Evolutionary conservation across 2,888 invertebrate species (phyloP).

Genomic region (Zonitis immaculata): DNA sequence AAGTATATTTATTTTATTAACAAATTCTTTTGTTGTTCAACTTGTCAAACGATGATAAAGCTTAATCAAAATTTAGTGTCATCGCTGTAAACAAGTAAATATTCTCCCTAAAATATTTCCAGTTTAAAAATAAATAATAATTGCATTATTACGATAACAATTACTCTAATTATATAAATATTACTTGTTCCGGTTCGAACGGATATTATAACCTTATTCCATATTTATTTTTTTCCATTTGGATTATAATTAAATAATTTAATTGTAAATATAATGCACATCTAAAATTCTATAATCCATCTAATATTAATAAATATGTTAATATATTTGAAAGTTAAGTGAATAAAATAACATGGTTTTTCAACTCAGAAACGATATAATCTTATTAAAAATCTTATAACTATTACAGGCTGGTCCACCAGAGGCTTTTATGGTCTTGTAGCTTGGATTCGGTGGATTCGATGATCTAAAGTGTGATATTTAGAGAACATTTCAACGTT

Average conservation of each 20-base stretch:
- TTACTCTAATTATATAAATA: not conserved
- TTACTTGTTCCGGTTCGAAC: not conserved
- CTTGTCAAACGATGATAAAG: not conserved
- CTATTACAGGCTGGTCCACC: too few species aligned
- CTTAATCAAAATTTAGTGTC: not conserved
- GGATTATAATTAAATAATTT: too few species aligned
- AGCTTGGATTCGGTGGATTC: too few species aligned
- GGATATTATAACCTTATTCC: not conserved
- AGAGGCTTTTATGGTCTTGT: too few species aligned
- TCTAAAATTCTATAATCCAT: too few species aligned
- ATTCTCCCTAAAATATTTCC: too few species aligned
- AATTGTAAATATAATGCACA: too few species aligned
- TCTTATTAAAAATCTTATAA: not conserved
- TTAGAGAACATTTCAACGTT: too few species aligned
- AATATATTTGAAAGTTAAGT: not conserved
- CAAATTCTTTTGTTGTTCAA: not conserved
- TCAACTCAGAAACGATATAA: not conserved
- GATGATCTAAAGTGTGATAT: too few species aligned
- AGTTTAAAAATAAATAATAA: not conserved
- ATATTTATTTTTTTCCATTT: too few species aligned
- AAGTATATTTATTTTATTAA: not conserved
- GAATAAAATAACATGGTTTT: not conserved
- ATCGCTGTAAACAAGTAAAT: not conserved
- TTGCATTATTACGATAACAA: not conserved
- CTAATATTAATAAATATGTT: not conserved